A percentile compares a stretch with the other conserved stretches of the same genome.
Conservation (phyloP, 2,888 invertebrate species). For the Pristionchus arcanus region DNA sequence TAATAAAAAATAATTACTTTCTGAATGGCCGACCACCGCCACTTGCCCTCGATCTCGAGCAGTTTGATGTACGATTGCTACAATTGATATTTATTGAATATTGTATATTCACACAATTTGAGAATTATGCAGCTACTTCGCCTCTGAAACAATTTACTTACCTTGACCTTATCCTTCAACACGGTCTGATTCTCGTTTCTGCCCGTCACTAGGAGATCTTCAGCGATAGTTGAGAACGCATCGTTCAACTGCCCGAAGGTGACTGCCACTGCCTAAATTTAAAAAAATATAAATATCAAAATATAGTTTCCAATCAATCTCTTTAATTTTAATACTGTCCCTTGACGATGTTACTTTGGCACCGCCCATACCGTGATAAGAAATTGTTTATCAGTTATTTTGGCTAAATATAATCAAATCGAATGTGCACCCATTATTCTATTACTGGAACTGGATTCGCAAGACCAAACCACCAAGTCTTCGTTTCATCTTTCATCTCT, state of each 20-base stretch:
- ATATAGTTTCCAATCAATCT: too few species aligned
- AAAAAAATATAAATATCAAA: too few species aligned
- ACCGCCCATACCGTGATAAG: too few species aligned
- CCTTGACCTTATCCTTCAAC: background rate
- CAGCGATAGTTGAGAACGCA: background rate
- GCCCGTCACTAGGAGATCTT: background rate
- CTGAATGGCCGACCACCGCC: conserved; percentile 27
- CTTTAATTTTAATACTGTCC: too few species aligned
- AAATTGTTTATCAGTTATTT: too few species aligned
- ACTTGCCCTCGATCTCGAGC: conserved; percentile 30
- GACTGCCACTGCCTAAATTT: background rate
- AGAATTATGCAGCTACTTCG: too few species aligned
- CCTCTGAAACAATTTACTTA: background rate
- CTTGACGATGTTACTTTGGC: too few species aligned
- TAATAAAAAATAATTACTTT: background rate
- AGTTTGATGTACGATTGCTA: conserved; percentile 12
- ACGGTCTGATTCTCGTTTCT: background rate
- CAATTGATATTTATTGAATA: background rate
- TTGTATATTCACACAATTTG: too few species aligned
- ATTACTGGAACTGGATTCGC: background rate
- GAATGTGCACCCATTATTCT: too few species aligned
- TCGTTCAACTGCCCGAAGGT: background rate
- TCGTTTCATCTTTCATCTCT: background rate
- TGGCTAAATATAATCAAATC: too few species aligned
- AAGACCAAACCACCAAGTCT: background rate